phyloP scores from a whole-genome alignment of 2,113 vertebrate species.

The Hemibates koningsi region DNA sequence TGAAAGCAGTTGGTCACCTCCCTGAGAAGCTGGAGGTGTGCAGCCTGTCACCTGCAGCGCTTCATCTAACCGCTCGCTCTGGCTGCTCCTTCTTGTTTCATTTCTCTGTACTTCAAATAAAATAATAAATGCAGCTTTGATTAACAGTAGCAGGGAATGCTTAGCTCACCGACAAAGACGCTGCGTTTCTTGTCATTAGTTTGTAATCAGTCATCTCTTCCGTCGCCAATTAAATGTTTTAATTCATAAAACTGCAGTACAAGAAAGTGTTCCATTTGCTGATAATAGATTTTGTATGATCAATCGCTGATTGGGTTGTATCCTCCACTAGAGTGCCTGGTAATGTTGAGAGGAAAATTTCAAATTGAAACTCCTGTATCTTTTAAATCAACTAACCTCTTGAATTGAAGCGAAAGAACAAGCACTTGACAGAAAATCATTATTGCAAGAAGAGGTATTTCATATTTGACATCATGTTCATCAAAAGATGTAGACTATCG shows the following conservation, averaged over 20 bases:
- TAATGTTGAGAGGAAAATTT: neutral
- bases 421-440: neutral
- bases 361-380: neutral
- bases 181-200: neutral
- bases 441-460: neutral
- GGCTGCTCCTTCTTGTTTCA: neutral
- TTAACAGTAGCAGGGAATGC: neutral
- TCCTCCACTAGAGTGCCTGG: neutral
- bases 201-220: neutral
- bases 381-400: neutral
- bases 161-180: neutral
- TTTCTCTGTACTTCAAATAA: neutral
- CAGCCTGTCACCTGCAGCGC: neutral
- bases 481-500: neutral
- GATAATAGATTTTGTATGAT: neutral
- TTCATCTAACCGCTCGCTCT: neutral
- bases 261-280: neutral
- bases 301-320: neutral
- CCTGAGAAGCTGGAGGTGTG: neutral
- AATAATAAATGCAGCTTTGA: neutral
- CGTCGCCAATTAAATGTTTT: neutral
- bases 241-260: neutral
- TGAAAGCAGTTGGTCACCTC: neutral
- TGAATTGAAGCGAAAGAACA: neutral
- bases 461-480: neutral